These are phyloP conservation scores for Hemithea aestivaria DNA, from an alignment of 2,888 invertebrate genomes.

Conservation along the genomic window DNA sequence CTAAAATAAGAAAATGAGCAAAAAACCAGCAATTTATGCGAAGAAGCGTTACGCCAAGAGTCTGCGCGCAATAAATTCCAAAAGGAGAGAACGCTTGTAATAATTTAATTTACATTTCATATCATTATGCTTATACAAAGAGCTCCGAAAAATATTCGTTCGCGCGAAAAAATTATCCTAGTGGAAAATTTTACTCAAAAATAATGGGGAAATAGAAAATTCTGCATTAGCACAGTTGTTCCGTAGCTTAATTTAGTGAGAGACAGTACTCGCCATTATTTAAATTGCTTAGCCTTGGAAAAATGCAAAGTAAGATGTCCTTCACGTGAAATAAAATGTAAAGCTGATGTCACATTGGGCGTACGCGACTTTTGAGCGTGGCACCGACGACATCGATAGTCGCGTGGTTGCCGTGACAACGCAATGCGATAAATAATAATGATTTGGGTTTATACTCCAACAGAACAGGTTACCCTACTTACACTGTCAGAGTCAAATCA, in stretches of 20 bases:
- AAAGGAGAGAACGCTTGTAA: slow-evolving; percentile 25
- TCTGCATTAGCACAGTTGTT: slow-evolving; percentile 23
- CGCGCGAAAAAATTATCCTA: slow-evolving; percentile 30
- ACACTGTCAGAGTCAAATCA: too few species aligned
- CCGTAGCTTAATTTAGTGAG: background rate
- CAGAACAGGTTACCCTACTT: too few species aligned
- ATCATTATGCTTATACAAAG: slow-evolving; percentile 25
- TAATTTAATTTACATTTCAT: slow-evolving; percentile 32
- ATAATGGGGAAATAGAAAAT: slow-evolving; percentile 27
- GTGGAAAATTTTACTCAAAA: slow-evolving; percentile 24
- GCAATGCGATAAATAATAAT: too few species aligned
- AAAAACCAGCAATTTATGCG: slow-evolving; percentile 25
- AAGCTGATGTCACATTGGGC: too few species aligned
- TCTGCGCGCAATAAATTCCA: slow-evolving; percentile 25
- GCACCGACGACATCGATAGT: too few species aligned
- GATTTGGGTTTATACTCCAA: too few species aligned
- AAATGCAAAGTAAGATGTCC: too few species aligned
- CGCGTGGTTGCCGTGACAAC: too few species aligned
- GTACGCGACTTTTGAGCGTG: too few species aligned
- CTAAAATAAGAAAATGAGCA: slow-evolving; percentile 12
- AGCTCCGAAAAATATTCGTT: slow-evolving; percentile 22
- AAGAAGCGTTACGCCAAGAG: slow-evolving; percentile 24
- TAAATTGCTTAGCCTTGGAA: background rate
- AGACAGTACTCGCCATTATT: too few species aligned
- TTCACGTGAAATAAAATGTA: too few species aligned